A percentile compares a stretch with the other conserved stretches of the same genome.
phyloP scores from a whole-genome alignment of 2,888 invertebrate genomes.

The Liopterus haemorrhoidalis region DNA sequence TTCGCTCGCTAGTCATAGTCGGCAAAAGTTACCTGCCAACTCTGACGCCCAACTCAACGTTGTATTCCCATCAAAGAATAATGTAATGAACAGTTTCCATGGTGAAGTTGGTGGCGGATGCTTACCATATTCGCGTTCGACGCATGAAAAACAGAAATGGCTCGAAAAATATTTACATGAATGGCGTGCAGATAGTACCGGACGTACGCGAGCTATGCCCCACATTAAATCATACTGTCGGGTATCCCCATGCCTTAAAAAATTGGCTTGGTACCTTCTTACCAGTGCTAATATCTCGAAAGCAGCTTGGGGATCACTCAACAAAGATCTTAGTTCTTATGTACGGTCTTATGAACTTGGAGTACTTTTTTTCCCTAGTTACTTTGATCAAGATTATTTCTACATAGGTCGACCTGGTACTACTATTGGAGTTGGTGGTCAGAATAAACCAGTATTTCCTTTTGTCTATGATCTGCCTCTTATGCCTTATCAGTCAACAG shows the following conservation, averaged over 20 bases:
- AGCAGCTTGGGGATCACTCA: constrained; percentile 89
- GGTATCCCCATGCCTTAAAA: constrained; percentile 59
- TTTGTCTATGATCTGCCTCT: constrained; percentile 81
- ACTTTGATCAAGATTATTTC: constrained; percentile 61
- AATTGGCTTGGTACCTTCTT: constrained; percentile 75
- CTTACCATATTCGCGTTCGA: constrained; percentile 63
- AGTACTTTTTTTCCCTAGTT: constrained; percentile 77
- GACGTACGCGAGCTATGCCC: constrained; percentile 82
- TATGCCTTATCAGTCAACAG: constrained; percentile 59
- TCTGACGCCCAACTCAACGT: constrained; percentile 53
- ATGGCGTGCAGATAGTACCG: constrained; percentile 70
- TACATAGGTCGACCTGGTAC: constrained; percentile 35
- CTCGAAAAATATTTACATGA: constrained; percentile 68
- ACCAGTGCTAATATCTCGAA: constrained; percentile 95
- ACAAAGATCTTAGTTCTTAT: constrained; percentile 54
- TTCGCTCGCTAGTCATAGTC: constrained; percentile 52
- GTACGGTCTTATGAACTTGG: constrained; percentile 89
- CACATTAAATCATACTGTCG: constrained; percentile 91
- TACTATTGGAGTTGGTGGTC: constrained; percentile 25
- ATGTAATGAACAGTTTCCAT: constrained; percentile 80
- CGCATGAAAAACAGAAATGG: constrained; percentile 81
- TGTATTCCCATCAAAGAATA: constrained; percentile 73
- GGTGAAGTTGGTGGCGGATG: constrained; percentile 81
- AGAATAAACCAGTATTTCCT: constrained; percentile 48
- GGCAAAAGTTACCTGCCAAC: constrained; percentile 49